Base-by-base conservation (phyloP, 2,113 vertebrate genomes). In the Apus apus region DNA sequence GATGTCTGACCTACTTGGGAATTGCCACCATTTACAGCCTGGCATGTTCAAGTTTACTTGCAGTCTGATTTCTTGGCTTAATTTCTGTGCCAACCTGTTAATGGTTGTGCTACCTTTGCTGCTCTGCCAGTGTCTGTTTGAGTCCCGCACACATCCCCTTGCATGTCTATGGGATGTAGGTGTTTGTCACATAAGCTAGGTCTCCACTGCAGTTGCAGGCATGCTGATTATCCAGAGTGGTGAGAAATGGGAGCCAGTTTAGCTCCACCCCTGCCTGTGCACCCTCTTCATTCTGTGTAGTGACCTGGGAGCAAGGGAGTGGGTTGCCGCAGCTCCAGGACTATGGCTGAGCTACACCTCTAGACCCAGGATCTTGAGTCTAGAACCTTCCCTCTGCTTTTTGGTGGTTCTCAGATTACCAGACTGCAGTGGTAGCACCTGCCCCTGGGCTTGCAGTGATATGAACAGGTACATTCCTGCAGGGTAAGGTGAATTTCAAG, bases 261-360 rank as follows among this genome's bases (percentile, higher is more conserved):
- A 38, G 40, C 60, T 84, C 23, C 14, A 8, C 20, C 36, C 6
- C 0, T 2, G 32, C 29, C 18, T 20, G 9, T 5, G 30, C 48
- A 30, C 29, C 32, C 43, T 46, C 7, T 67, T 60, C 43, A 29
- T 81, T 50, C 74, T 36, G 21, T 82, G 53, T 43, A 65, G 2
- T 38, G 54, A 40, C 36, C n/a, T 50, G 38, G 34, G 54, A 46
- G 14, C 1, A 4, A 72, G 62, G 34, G 16, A 66, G 11, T 29
- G 17, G 27, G n/a, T 78, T 1, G 1, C 22, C 76, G 14, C 19
- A n/a, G 48, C 60, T 61, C 46, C 14, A 30, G 45, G 17, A 15
- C 46, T 51, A 3, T 2, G 6, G 25, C 56, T 0, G 3, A 68
- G 34, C 50, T 72, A 2, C 1, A 6, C 43, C 25, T 88, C 13